Evolutionary conservation across 37 sponge, comb jelly and placozoan species (phyloP), one percentile per base, ranked within the genome.

Genomic region (Ianthella basta): DNA sequence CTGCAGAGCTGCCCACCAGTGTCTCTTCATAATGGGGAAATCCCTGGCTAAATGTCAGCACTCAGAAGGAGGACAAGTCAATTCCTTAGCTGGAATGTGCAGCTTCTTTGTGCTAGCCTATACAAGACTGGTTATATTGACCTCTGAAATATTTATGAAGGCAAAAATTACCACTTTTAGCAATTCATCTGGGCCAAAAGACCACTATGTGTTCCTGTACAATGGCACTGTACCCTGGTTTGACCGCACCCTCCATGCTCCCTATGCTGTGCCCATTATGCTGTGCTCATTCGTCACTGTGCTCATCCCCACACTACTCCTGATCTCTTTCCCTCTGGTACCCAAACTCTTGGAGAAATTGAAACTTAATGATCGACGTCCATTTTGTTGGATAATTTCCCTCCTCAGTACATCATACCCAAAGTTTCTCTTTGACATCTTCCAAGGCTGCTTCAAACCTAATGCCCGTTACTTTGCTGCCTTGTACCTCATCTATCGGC

Each of bases 391-490:
- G 41, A 72, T 38, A 13, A 72, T 29, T 21, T 19, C 8, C 21
- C 32, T 20, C 36, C 40, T 72, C 36, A 37, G 29, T 16, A 64
- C 8, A 29, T 10, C 66, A 12, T 64, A 64, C 66, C 14, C 36
- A 10, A 72, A 72, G 36, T 19, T 14, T 40, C 32, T 72, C 73
- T 72, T 33, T 72, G 73, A 72, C 19, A 72, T 33, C 19, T 72
- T 72, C 19, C 73, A 72, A 72, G 73, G 73, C 8, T 72, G 73
- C 39, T 72, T 72, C 16, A 29, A 72, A 13, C 13, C 32, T 21
- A 72, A 32, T 37, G 19, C 40, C 37, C 40, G 41, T 13, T 72
- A 13, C 73, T 72, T 72, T 72, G 73, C 73, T 37, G 37, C 73
- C 13, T 33, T 72, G 5, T 72, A 72, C 73, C 40, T 72, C 16